Evolutionary conservation across 2,888 invertebrate species (phyloP).

Genomic region (Eilema depressum): DNA sequence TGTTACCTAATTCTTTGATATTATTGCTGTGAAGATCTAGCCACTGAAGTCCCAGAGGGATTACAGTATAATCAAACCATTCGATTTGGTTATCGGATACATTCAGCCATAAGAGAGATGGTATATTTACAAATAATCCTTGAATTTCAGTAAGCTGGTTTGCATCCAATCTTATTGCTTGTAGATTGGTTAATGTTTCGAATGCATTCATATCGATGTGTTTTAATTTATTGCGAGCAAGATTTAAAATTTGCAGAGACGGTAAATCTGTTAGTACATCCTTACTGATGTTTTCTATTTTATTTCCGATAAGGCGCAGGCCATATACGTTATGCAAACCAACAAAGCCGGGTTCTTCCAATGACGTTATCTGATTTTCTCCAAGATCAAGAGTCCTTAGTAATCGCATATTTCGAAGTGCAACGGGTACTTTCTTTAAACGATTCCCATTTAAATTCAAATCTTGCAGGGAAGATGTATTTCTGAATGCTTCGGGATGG

Average conservation of each 20-base stretch:
- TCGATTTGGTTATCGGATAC: conserved; percentile 96
- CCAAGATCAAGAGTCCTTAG: conserved; percentile 96
- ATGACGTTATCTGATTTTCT: conserved; percentile 94
- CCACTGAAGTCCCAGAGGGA: conserved; percentile 94
- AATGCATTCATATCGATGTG: conserved; percentile 94
- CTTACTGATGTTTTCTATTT: conserved; percentile 93
- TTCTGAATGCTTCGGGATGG: conserved; percentile 95
- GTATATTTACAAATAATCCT: conserved; percentile 94
- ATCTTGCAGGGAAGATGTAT: conserved; percentile 96
- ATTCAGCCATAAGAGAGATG: conserved; percentile 95
- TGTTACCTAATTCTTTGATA: conserved; percentile 92
- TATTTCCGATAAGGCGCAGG: conserved; percentile 95
- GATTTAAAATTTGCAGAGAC: conserved; percentile 93
- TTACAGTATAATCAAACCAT: conserved; percentile 95
- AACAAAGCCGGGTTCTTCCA: conserved; percentile 94
- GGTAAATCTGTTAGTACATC: conserved; percentile 93
- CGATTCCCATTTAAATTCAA: conserved; percentile 96
- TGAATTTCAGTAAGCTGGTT: conserved; percentile 94
- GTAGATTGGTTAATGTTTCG: conserved; percentile 92
- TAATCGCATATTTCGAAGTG: conserved; percentile 94
- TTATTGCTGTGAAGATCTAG: conserved; percentile 96
- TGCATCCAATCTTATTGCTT: conserved; percentile 95
- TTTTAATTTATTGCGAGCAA: conserved; percentile 94
- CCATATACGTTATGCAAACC: conserved; percentile 95
- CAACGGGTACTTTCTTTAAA: conserved; percentile 92